These are phyloP conservation scores for Parascotia fuliginaria DNA, from an alignment of 2,888 invertebrate species.

Conservation along the genomic window DNA sequence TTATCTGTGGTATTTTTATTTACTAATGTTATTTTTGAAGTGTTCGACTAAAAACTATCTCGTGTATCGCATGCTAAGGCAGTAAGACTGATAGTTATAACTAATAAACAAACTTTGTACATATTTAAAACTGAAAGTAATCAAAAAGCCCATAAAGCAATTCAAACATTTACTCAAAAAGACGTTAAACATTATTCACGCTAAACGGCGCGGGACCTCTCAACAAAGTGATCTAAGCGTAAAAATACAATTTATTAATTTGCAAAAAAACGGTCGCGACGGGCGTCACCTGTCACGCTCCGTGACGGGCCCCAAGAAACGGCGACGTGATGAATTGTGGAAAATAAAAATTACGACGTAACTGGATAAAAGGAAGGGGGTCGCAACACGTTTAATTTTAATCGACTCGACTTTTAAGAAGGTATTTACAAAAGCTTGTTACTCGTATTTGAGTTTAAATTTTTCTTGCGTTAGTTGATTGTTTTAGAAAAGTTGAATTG, in stretches of 20 bases:
- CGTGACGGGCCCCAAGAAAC: constrained; percentile 58
- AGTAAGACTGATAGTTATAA: too few species aligned
- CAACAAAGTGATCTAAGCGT: constrained; percentile 53
- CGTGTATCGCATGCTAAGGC: too few species aligned
- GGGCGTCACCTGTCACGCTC: constrained; percentile 68
- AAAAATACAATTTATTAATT: constrained; percentile 71
- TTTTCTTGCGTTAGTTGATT: constrained; percentile 22
- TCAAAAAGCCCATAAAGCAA: constrained; percentile 34
- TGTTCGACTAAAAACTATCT: too few species aligned
- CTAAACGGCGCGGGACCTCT: constrained; percentile 32
- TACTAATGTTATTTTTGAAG: too few species aligned
- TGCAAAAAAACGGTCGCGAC: constrained; percentile 57
- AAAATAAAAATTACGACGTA: constrained; percentile 76
- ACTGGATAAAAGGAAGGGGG: constrained; percentile 57
- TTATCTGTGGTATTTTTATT: too few species aligned
- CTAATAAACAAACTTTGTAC: too few species aligned
- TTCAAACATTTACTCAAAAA: constrained; percentile 43
- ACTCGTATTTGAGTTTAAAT: constrained; percentile 22
- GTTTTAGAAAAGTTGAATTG: background rate
- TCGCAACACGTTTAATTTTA: constrained; percentile 65
- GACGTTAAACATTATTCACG: constrained; percentile 49
- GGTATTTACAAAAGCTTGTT: constrained; percentile 44
- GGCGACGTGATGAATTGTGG: constrained; percentile 73
- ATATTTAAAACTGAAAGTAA: constrained; percentile 21
- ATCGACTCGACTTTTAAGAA: constrained; percentile 58